phyloP scores from a whole-genome alignment of 2,113 vertebrate genomes.

The Gnathonemus longibarbis region DNA sequence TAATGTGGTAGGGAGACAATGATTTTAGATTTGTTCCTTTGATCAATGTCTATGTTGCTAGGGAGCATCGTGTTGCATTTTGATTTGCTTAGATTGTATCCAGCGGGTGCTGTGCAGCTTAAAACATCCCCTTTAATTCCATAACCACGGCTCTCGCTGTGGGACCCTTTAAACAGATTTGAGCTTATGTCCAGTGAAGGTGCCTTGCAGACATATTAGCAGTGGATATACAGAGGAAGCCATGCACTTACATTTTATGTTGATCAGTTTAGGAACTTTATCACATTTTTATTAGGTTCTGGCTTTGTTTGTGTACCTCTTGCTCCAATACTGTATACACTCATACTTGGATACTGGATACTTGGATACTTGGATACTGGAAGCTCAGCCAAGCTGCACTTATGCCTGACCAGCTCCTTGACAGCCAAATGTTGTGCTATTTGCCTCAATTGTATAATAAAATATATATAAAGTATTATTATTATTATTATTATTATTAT shows the following conservation, averaged over 20 bases:
- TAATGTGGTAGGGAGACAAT: background rate
- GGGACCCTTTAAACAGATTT: background rate
- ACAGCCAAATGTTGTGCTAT: background rate
- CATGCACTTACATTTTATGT: background rate
- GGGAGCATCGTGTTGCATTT: background rate
- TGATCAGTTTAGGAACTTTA: background rate
- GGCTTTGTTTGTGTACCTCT: background rate
- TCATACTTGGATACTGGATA: background rate
- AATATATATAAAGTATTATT: background rate
- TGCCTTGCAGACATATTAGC: background rate
- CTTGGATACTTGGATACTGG: background rate
- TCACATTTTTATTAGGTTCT: background rate
- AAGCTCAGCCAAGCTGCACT: background rate
- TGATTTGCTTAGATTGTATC: background rate
- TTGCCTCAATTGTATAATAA: background rate
- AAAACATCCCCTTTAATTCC: background rate
- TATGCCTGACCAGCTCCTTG: background rate
- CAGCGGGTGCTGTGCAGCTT: background rate
- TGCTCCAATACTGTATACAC: background rate
- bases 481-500: background rate
- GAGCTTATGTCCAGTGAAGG: background rate
- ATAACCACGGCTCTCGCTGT: background rate
- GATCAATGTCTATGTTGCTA: background rate
- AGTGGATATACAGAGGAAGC: background rate
- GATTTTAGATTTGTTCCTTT: slow-evolving; percentile 9